phyloP scores from a whole-genome alignment of 2,888 invertebrate species.

The Sicus ferrugineus region DNA sequence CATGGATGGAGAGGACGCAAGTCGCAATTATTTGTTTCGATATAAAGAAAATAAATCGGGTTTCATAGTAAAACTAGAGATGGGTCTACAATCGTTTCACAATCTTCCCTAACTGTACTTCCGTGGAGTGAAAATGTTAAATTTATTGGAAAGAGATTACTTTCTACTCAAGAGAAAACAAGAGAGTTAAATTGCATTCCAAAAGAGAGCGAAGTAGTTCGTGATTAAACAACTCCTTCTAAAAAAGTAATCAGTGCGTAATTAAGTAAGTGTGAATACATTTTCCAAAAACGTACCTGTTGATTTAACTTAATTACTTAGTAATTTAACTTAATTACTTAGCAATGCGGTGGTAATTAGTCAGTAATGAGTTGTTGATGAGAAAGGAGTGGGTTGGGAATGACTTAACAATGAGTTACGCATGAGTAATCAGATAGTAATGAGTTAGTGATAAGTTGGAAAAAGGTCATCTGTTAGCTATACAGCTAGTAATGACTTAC shows the following conservation, averaged over 20 bases:
- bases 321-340: not conserved
- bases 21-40: no score
- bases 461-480: no score
- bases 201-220: no score
- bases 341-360: not conserved
- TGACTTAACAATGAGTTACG: not conserved
- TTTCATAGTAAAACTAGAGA: not conserved
- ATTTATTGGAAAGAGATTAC: no score
- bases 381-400: no score
- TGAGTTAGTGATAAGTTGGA: not conserved
- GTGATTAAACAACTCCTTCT: not conserved
- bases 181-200: not conserved
- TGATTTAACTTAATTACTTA: not conserved
- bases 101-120: no score
- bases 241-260: not conserved
- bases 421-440: not conserved
- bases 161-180: not conserved
- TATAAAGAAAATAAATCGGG: no score
- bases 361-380: not conserved
- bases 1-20: no score
- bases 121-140: no score
- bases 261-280: not conserved
- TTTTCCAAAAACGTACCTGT: not conserved
- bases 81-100: no score
- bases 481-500: no score